Evolutionary conservation across 2,797 vertebrate genomes (phyloP).

Genomic region (Pseudopleuronectes americanus): DNA sequence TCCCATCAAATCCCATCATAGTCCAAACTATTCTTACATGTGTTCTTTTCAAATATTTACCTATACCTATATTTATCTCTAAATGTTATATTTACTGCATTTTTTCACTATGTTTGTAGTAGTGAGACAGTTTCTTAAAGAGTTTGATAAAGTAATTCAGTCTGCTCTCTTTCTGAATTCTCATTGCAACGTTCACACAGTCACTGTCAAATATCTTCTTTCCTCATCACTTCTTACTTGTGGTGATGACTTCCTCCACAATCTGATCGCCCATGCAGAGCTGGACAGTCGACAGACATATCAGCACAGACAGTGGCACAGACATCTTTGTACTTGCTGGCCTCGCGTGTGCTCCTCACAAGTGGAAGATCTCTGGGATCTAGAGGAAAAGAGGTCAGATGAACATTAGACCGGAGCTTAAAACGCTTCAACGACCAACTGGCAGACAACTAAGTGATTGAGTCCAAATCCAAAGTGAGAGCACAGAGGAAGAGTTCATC

Average conservation of each 20-base stretch:
- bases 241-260: slow-evolving; percentile 45
- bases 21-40: too few relatives aligned
- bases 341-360: neutral
- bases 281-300: slow-evolving; percentile 57
- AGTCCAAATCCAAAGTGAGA: neutral
- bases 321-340: slow-evolving; percentile 45
- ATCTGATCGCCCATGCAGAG: slow-evolving; percentile 56
- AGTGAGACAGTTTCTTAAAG: neutral
- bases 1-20: too few relatives aligned
- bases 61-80: too few relatives aligned
- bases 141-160: neutral
- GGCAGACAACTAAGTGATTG: slow-evolving; percentile 4
- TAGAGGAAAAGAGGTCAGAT: slow-evolving; percentile 9
- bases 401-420: neutral
- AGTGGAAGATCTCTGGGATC: neutral
- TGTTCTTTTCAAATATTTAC: too few relatives aligned
- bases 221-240: slow-evolving; percentile 56
- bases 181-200: neutral
- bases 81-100: too few relatives aligned
- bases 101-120: too few relatives aligned
- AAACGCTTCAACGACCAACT: slow-evolving; percentile 1
- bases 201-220: neutral
- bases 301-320: slow-evolving; percentile 53
- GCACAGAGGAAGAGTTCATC: neutral
- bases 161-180: too few relatives aligned